Conservation (phyloP, 2,113 vertebrate species). For the Sphyrna mokarran region DNA sequence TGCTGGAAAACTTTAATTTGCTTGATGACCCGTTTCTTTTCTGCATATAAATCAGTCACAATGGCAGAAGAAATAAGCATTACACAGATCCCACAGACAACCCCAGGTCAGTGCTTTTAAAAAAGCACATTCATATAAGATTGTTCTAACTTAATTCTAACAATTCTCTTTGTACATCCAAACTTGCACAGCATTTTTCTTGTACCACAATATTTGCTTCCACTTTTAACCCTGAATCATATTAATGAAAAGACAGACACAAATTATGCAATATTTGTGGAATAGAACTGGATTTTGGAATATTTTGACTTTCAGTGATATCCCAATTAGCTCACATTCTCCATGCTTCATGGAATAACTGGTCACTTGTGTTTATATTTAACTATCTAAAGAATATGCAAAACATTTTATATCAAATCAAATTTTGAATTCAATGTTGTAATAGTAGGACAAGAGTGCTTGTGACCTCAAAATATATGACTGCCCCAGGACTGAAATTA, state of each 20-base stretch:
- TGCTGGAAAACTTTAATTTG: background rate
- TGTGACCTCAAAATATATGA: background rate
- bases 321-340: background rate
- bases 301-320: background rate
- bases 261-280: background rate
- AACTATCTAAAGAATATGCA: background rate
- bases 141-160: background rate
- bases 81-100: background rate
- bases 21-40: background rate
- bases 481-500: background rate
- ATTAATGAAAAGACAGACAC: background rate
- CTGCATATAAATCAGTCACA: slow-evolving; percentile 3
- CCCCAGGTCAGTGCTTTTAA: background rate
- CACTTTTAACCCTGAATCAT: background rate
- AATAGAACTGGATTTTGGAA: background rate
- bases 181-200: background rate
- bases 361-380: background rate
- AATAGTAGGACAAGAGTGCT: background rate
- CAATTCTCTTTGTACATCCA: background rate
- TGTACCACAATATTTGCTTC: background rate
- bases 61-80: background rate
- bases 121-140: background rate
- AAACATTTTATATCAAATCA: background rate
- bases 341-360: background rate
- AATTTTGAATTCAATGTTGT: background rate